Evolutionary conservation across 2,113 vertebrate species (phyloP), one percentile per base, ranked within the genome.

Genomic region (Peromyscus californicus): DNA sequence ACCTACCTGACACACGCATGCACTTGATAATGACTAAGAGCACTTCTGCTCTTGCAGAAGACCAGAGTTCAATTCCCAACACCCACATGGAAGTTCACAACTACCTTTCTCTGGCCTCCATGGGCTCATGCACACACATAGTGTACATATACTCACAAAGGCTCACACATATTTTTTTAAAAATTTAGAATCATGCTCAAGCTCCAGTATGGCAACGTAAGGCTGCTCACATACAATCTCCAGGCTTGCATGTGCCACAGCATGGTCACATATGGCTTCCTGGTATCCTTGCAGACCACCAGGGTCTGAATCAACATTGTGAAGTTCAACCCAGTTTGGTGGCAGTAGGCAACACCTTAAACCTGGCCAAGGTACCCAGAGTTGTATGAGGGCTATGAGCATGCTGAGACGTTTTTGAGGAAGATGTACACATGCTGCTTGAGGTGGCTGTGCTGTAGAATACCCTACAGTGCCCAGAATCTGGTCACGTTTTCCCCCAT

Each of bases 361-460:
- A 99, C 12, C 97, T 98, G 42, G 98, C 98, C 1, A 99, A 99
- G 88, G 98, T 99, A 39, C 99, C 99, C 0, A 4, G 98, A 98
- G 51, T 98, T 99, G 33, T 36, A 98, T 51, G 80, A 99, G 17
- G 98, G 99, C 1, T 99, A 98, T 5, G 99, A 99, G 95, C 98
- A 94, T 2, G 97, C 99, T 11, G 99, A 99, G 89, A 98, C 99
- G 0, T 99, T 99, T 99, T 98, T 99, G 96, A 99, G 98, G 94
- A 99, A 99, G 97, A 99, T 99, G n/a, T 99, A 99, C 98, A 98
- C 91, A 98, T 98, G 17, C 96, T 99, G 22, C 92, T 99, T 65
- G 99, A 99, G 99, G 99, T 99, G 97, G 99, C 99, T 94, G 99
- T 99, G 95, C 86, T 99, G 0, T 99, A 99, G 96, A 99, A 99